A percentile compares a stretch with the other conserved stretches of the same genome.
Conservation (phyloP, 2,888 invertebrate genomes). For the Phrixothrix hirtus region DNA sequence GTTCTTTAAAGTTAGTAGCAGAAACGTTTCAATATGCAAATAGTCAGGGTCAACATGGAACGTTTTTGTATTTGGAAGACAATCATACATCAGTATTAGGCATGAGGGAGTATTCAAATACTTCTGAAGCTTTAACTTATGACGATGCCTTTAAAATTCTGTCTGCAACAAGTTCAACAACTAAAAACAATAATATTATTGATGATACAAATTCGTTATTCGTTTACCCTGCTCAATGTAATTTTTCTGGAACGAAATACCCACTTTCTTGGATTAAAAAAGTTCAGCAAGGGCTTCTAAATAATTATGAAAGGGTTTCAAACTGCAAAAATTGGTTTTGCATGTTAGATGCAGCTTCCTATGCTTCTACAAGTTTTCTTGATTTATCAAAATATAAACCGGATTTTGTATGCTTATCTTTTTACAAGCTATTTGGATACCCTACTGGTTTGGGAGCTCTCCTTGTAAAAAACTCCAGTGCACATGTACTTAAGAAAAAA, state of each 20-base stretch:
- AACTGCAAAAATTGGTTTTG: conserved; percentile 65
- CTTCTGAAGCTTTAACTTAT: conserved; percentile 63
- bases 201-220: conserved; percentile 64
- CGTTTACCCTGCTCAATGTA: conserved; percentile 90
- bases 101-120: conserved; percentile 74
- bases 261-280: conserved; percentile 72
- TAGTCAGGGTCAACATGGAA: conserved; percentile 56
- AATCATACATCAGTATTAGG: conserved; percentile 96
- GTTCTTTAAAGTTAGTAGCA: conserved; percentile 78
- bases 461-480: conserved; percentile 71
- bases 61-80: conserved; percentile 81
- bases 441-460: conserved; percentile 94
- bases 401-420: conserved; percentile 90
- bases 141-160: conserved; percentile 59
- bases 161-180: too few species aligned
- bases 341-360: conserved; percentile 85
- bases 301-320: conserved; percentile 36
- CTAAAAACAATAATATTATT: neutral
- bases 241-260: conserved; percentile 92
- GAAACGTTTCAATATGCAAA: conserved; percentile 74
- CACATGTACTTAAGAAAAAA: conserved; percentile 64
- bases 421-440: conserved; percentile 96
- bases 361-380: conserved; percentile 74
- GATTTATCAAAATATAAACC: conserved; percentile 74
- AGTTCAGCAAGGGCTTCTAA: conserved; percentile 64